phyloP scores from a whole-genome alignment of 2,113 vertebrate species.

The Anarrhichthys ocellatus region DNA sequence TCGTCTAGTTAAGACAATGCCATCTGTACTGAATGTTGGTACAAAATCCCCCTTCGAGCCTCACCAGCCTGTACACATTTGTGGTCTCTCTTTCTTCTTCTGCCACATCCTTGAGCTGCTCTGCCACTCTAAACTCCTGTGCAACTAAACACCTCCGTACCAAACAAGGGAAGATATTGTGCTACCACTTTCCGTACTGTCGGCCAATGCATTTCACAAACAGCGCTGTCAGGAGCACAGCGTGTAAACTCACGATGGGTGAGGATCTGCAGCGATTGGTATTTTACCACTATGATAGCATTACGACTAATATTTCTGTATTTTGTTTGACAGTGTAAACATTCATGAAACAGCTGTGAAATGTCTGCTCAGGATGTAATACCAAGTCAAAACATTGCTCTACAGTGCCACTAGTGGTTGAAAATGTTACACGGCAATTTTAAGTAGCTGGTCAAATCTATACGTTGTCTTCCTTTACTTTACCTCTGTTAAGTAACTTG shows the following conservation, averaged over 20 bases:
- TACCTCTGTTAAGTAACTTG: background rate
- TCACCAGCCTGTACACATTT: conserved; percentile 10
- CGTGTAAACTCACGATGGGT: background rate
- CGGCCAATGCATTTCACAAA: background rate
- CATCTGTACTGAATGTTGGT: background rate
- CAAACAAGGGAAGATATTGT: conserved; percentile 19
- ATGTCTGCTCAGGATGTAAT: background rate
- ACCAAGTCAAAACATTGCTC: background rate
- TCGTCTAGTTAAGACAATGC: background rate
- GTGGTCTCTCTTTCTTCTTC: background rate
- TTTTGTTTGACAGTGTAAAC: background rate
- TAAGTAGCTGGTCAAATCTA: background rate
- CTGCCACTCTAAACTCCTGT: background rate
- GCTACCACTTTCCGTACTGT: background rate
- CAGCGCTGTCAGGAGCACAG: background rate
- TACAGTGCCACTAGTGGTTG: background rate
- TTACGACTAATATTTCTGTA: background rate
- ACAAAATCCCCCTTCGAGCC: background rate
- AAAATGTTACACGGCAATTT: too few species aligned
- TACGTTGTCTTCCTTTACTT: background rate
- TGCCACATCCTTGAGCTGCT: conserved; percentile 15
- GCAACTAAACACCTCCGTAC: conserved; percentile 16
- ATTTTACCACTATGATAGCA: background rate
- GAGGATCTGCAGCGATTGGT: background rate
- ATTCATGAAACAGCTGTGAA: background rate